These are phyloP conservation scores for Labeo rohita DNA, from an alignment of 2,113 vertebrate genomes.

Conservation along the genomic window DNA sequence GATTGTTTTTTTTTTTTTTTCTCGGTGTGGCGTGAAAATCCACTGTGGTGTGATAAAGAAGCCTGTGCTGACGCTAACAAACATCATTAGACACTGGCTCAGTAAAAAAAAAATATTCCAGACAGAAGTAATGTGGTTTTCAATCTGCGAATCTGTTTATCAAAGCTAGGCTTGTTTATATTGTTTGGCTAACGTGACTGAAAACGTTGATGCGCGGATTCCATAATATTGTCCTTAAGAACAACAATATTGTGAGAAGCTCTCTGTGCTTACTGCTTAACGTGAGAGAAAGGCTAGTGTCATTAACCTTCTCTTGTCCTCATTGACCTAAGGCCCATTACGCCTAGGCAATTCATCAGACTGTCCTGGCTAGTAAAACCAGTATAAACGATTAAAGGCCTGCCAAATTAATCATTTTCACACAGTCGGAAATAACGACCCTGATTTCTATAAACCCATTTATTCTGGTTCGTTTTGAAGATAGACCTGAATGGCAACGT, in stretches of 20 bases:
- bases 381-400: constrained; percentile 6
- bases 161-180: background rate
- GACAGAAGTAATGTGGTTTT: background rate
- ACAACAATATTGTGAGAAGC: background rate
- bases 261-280: background rate
- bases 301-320: constrained; percentile 22
- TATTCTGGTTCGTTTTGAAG: background rate
- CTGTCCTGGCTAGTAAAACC: constrained; percentile 1
- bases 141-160: background rate
- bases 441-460: background rate
- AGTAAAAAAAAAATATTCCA: background rate
- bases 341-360: background rate
- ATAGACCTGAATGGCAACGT: background rate
- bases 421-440: background rate
- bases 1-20: background rate
- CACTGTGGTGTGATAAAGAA: background rate
- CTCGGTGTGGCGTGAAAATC: background rate
- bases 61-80: background rate
- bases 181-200: background rate
- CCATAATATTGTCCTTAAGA: background rate
- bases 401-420: background rate
- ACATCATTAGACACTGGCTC: background rate
- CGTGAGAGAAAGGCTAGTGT: background rate
- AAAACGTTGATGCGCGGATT: background rate
- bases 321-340: background rate